Evolutionary conservation across 2,797 vertebrate species (phyloP).

Genomic region (Sebastes ruberrimus): DNA sequence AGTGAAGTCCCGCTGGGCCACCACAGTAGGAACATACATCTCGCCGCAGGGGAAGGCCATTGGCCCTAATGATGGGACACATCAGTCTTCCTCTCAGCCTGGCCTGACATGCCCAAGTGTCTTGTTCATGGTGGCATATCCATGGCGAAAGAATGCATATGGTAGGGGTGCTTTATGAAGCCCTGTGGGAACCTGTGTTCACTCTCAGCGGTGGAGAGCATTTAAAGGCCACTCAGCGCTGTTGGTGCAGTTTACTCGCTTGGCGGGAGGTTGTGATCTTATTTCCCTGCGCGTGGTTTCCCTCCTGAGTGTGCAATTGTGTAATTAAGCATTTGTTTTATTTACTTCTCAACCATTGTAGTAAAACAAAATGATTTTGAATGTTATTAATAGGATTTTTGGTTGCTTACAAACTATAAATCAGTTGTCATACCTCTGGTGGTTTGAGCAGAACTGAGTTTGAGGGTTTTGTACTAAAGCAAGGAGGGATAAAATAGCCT

Average conservation of each 20-base stretch:
- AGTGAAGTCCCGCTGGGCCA: constrained; percentile 72
- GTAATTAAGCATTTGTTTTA: constrained; percentile 20
- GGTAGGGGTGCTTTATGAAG: constrained; percentile 75
- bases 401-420: neutral
- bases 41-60: constrained; percentile 66
- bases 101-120: constrained; percentile 71
- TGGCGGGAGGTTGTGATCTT: constrained; percentile 70
- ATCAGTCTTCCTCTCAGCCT: constrained; percentile 74
- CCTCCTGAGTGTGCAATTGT: constrained; percentile 12
- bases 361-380: neutral
- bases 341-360: neutral
- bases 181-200: constrained; percentile 80
- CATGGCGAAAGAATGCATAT: constrained; percentile 70
- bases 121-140: constrained; percentile 79
- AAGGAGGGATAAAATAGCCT: constrained; percentile 42
- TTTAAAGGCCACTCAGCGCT: constrained; percentile 65
- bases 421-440: neutral
- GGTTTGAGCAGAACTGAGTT: constrained; percentile 22
- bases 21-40: constrained; percentile 72
- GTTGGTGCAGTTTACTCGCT: constrained; percentile 62
- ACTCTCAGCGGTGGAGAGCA: constrained; percentile 60
- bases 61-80: constrained; percentile 67
- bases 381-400: constrained; percentile 2
- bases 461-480: constrained; percentile 26
- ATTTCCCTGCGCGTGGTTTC: constrained; percentile 22